Evolutionary conservation across 2,113 vertebrate species (phyloP).

Genomic region (Podarcis muralis): DNA sequence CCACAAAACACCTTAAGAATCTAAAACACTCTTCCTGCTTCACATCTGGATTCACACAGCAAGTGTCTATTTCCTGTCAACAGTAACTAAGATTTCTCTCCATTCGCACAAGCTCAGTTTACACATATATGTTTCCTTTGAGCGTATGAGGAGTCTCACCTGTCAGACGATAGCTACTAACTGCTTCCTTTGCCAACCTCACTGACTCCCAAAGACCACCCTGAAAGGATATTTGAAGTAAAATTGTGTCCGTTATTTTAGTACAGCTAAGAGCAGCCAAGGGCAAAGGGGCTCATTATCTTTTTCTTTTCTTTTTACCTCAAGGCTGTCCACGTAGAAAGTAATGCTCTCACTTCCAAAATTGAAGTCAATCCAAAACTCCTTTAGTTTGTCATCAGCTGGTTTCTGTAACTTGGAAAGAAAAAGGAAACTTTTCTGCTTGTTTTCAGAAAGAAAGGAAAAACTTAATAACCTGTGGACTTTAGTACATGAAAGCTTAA

Average conservation of each 20-base stretch:
- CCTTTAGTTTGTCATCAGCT: constrained; percentile 83
- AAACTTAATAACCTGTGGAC: not conserved
- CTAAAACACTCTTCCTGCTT: not conserved
- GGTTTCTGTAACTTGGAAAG: constrained; percentile 83
- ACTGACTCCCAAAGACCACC: constrained; percentile 85
- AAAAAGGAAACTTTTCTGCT: not conserved
- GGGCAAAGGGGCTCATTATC: not conserved
- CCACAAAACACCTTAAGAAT: not conserved
- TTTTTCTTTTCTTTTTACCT: constrained; percentile 72
- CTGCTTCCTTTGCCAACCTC: constrained; percentile 74
- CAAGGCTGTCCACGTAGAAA: constrained; percentile 83
- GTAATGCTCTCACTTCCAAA: constrained; percentile 82
- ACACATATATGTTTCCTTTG: not conserved
- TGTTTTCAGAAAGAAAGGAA: not conserved
- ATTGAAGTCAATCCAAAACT: constrained; percentile 96
- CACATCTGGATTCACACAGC: not conserved
- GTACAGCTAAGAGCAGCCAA: not conserved
- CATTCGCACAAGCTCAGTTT: not conserved
- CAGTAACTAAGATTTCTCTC: not conserved
- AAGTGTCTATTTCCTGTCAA: not conserved
- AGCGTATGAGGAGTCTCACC: constrained; percentile 63
- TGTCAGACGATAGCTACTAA: constrained; percentile 73
- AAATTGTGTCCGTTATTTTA: not conserved
- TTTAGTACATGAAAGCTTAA: not conserved
- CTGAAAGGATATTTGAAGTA: constrained; percentile 59